Percentiles rank a stretch among this genome's conserved stretches.
Conservation (phyloP, 1,140 invertebrate species). For the Leptopilina clavipes region DNA sequence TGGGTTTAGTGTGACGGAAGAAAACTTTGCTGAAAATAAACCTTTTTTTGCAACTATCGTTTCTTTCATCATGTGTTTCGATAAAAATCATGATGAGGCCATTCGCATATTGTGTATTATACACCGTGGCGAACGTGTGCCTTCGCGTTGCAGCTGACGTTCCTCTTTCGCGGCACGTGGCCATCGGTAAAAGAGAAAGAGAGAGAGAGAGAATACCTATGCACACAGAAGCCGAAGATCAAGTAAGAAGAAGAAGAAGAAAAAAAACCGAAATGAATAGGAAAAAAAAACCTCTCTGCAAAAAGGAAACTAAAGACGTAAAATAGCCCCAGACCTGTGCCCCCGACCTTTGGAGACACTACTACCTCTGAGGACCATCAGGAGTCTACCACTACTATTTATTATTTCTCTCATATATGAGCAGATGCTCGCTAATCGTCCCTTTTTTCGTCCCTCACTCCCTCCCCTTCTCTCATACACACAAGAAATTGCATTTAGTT, state of each 20-base stretch:
- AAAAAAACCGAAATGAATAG: slow-evolving; percentile 36
- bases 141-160: slow-evolving; percentile 65
- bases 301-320: background rate
- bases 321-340: slow-evolving; percentile 11
- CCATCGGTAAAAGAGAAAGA: slow-evolving; percentile 42
- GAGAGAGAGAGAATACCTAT: background rate
- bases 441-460: background rate
- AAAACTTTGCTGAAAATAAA: slow-evolving; percentile 45
- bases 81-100: slow-evolving; percentile 48
- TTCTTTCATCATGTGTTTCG: slow-evolving; percentile 29
- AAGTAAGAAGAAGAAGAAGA: background rate
- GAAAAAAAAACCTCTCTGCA: slow-evolving; percentile 22
- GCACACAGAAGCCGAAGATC: slow-evolving; percentile 3
- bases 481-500: background rate
- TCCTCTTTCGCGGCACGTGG: slow-evolving; percentile 61
- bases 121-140: slow-evolving; percentile 36
- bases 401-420: background rate
- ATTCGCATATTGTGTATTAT: slow-evolving; percentile 40
- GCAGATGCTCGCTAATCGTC: slow-evolving; percentile 25
- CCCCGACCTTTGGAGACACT: slow-evolving; percentile 42
- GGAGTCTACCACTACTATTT: background rate
- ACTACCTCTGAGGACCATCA: slow-evolving; percentile 20
- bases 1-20: background rate
- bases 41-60: background rate
- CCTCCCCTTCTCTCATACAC: background rate